Evolutionary conservation across 2,113 vertebrate species (phyloP).

Genomic region (human (Homo sapiens)): GRCh38 chr11:98708001-98708500

Average conservation of each 20-base stretch:
- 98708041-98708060: neutral
- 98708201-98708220: too few species aligned
- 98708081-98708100: neutral
- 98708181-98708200: neutral
- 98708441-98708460: neutral
- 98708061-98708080: neutral
- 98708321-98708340: neutral
- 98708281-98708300: neutral
- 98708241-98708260: neutral
- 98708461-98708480: neutral
- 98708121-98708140: neutral
- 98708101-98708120: neutral
- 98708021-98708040: slow-evolving; percentile 10
- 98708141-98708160: neutral
- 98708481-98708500: neutral
- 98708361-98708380: neutral
- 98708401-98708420: neutral
- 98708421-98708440: neutral
- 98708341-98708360: neutral
- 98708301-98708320: neutral
- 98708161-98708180: neutral
- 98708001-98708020: neutral
- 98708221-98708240: neutral
- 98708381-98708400: neutral
- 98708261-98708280: neutral